These are phyloP conservation scores for Vulpes vulpes DNA, from an alignment of 2,113 vertebrate species.

Conservation along the genomic window DNA sequence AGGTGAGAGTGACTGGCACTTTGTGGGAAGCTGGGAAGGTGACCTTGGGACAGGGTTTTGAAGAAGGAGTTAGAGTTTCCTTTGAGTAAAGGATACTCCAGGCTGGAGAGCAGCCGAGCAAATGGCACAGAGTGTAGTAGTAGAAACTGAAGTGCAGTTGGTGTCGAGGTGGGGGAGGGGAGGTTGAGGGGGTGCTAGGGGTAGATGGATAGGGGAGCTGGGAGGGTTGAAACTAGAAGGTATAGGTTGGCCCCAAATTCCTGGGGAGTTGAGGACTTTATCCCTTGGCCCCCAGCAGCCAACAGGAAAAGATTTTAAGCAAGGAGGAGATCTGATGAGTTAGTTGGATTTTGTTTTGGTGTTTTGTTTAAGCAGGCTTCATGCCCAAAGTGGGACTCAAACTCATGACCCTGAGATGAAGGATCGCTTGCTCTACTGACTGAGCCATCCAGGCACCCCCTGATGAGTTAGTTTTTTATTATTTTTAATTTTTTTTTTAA, in stretches of 20 bases:
- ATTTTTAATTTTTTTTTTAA: no score
- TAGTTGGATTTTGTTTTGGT: not conserved
- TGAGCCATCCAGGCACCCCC: no score
- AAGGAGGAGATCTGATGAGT: not conserved
- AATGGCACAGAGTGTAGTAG: no score
- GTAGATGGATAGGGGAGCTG: rapidly evolving
- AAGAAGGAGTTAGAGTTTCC: not conserved
- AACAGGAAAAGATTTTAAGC: not conserved
- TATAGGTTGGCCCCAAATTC: not conserved
- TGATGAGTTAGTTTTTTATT: no score
- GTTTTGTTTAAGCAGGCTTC: not conserved
- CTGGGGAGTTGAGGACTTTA: not conserved
- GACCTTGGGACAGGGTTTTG: not conserved
- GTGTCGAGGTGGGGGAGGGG: no score
- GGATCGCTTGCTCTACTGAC: no score
- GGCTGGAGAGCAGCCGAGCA: not conserved
- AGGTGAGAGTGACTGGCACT: not conserved
- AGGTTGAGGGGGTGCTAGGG: no score
- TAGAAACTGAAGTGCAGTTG: not conserved
- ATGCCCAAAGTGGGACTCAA: not conserved
- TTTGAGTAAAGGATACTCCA: not conserved
- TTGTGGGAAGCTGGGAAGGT: not conserved
- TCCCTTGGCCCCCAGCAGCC: not conserved
- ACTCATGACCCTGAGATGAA: not conserved
- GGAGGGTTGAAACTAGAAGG: not conserved